phyloP scores from a whole-genome alignment of 2,888 invertebrate genomes.

The Habrosyne pyritoides region DNA sequence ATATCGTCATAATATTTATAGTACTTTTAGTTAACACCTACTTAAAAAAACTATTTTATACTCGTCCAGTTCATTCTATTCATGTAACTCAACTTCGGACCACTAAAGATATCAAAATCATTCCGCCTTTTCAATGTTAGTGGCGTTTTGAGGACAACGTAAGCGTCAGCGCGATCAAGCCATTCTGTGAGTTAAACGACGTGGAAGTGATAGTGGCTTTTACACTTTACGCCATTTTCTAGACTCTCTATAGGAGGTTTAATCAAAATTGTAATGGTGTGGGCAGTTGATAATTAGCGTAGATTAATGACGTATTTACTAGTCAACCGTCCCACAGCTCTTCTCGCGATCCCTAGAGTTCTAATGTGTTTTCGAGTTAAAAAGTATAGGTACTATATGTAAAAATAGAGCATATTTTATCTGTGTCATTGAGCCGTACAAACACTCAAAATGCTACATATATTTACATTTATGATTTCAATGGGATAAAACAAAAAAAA shows the following conservation, averaged over 20 bases:
- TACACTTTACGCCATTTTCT: conserved; percentile 1
- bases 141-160: conserved; percentile 2
- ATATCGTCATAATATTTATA: too few species aligned
- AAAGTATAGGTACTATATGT: too few species aligned
- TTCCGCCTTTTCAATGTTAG: conserved; percentile 2
- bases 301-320: neutral
- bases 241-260: neutral
- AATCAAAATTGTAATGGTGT: neutral
- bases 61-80: neutral
- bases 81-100: conserved; percentile 17
- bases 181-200: conserved; percentile 2
- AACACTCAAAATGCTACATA: too few species aligned
- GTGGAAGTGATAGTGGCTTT: conserved; percentile 1
- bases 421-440: too few species aligned
- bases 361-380: too few species aligned
- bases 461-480: too few species aligned
- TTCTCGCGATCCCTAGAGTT: neutral
- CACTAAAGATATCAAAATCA: conserved; percentile 6
- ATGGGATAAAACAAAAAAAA: too few species aligned
- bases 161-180: neutral
- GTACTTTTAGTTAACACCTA: neutral
- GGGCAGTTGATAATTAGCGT: neutral
- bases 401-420: too few species aligned
- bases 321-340: too few species aligned
- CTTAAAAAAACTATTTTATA: neutral